Evolutionary conservation across 92 coral and sea anemone genomes (phyloP), one percentile per base, ranked within the genome.

Genomic region (Diadumene lineata): DNA sequence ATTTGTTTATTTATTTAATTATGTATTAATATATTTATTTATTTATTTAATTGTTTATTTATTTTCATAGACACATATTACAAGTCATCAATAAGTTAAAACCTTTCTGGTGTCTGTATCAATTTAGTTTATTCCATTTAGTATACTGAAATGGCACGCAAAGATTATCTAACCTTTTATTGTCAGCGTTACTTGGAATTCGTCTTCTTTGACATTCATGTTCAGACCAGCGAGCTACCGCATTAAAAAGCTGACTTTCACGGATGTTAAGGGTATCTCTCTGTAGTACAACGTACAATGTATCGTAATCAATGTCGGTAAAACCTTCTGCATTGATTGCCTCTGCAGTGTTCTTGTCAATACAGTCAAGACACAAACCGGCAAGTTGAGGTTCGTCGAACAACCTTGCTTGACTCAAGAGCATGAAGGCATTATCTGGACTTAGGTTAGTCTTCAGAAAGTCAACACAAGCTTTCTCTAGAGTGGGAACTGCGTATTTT

Each of bases 391-490:
- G 89, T 68, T 94, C 98, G 43, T 94, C 98, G 65, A 94, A 94
- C 57, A 94, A 70, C 11, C 98, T 81, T 7, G 98, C 98, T 75
- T 94, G 98, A 66, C 97, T 94, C 25, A 94, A 69, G 66, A 94
- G 83, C 98, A 94, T 94, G 56, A 94, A 94, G 16, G 98, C 98
- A 68, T 94, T 94, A 61, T 94, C 98, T 8, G 98, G 89, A 22
- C 92, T 84, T 63, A 94, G 78, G 72, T 94, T 94, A 67, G 87
- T 94, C 92, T 94, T 94, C 65, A 94, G 73, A 73, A 94, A 94
- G 66, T 94, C 98, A 60, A 94, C 98, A 73, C 98, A 94, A 16
- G 97, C 97, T 76, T 92, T 88, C 70, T 94, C 98, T 72, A 94
- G 58, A 24, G 97, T 88, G 22, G 98, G 98, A 26, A 92, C 93